A percentile compares a stretch with the other conserved stretches of the same genome.
Evolutionary conservation across 2,113 vertebrate genomes (phyloP).

Genomic region (Melanocharis versteri): DNA sequence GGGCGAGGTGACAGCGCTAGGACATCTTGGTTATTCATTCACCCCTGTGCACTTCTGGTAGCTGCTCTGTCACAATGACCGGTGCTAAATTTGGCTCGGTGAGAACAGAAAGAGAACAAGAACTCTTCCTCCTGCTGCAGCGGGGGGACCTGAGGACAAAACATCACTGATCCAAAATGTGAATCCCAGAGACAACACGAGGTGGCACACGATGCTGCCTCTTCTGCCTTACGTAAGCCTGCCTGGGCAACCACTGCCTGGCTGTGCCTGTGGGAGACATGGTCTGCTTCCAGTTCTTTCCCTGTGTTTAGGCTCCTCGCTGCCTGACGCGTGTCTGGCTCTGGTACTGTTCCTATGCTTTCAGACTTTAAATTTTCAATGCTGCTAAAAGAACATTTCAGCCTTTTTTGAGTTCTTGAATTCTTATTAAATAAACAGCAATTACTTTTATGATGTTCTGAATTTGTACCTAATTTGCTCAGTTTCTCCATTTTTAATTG

Average conservation of each 20-base stretch:
- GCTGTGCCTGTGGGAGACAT: background rate
- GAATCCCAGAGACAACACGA: background rate
- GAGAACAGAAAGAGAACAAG: background rate
- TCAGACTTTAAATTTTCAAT: background rate
- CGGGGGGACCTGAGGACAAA: background rate
- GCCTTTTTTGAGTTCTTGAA: background rate
- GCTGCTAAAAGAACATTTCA: background rate
- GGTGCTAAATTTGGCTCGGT: background rate
- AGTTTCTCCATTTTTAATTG: background rate
- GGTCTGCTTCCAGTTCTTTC: background rate
- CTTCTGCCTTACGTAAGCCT: background rate
- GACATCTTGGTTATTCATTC: background rate
- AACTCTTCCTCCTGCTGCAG: background rate
- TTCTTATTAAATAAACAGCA: background rate
- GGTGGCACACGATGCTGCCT: slow-evolving; percentile 27
- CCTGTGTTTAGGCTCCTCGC: background rate
- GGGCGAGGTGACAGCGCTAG: background rate
- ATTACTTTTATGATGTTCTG: background rate
- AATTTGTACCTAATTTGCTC: background rate
- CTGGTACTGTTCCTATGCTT: background rate
- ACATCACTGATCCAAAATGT: background rate
- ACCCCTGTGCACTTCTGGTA: rapidly evolving
- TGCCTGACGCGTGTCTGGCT: background rate
- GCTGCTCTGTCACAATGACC: background rate
- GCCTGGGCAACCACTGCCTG: background rate